These are phyloP conservation scores for Etheostoma perlongum DNA, from an alignment of 2,797 vertebrate genomes.

Conservation along the genomic window DNA sequence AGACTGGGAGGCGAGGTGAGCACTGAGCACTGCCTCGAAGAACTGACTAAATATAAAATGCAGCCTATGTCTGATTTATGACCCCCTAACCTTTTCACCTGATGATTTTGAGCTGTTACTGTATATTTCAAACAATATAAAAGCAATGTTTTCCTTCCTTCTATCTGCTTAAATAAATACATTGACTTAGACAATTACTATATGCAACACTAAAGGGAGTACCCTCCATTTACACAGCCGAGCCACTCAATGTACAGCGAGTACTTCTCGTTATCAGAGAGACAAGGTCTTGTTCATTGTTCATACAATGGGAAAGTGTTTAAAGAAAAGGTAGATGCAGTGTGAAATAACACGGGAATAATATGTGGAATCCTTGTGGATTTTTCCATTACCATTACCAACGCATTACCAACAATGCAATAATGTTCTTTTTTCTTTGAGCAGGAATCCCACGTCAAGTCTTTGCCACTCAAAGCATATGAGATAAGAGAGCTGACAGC, in stretches of 20 bases:
- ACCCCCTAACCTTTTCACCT: slow-evolving; percentile 68
- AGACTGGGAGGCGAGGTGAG: slow-evolving; percentile 61
- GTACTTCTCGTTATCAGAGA: not conserved
- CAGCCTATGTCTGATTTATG: slow-evolving; percentile 63
- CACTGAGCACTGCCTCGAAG: slow-evolving; percentile 50
- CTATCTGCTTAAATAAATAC: not conserved
- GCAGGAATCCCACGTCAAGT: slow-evolving; percentile 57
- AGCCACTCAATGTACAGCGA: not conserved
- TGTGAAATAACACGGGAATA: slow-evolving; percentile 28
- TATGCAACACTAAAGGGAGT: not conserved
- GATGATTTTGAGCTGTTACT: slow-evolving; percentile 30
- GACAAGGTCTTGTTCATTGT: slow-evolving; percentile 8
- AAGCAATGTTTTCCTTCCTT: slow-evolving; percentile 9
- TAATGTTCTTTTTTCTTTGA: slow-evolving; percentile 23
- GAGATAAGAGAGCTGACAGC: slow-evolving; percentile 72
- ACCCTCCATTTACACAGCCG: slow-evolving; percentile 5
- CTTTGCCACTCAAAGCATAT: slow-evolving; percentile 57
- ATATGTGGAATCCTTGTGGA: slow-evolving; percentile 32
- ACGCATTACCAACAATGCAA: no score
- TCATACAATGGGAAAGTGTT: slow-evolving; percentile 1
- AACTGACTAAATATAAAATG: slow-evolving; percentile 59
- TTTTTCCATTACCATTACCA: slow-evolving; percentile 42
- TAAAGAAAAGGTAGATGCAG: not conserved
- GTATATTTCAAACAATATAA: slow-evolving; percentile 43
- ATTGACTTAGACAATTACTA: not conserved